Evolutionary conservation across 2,888 invertebrate genomes (phyloP).

Genomic region (Prenolepis imparis): DNA sequence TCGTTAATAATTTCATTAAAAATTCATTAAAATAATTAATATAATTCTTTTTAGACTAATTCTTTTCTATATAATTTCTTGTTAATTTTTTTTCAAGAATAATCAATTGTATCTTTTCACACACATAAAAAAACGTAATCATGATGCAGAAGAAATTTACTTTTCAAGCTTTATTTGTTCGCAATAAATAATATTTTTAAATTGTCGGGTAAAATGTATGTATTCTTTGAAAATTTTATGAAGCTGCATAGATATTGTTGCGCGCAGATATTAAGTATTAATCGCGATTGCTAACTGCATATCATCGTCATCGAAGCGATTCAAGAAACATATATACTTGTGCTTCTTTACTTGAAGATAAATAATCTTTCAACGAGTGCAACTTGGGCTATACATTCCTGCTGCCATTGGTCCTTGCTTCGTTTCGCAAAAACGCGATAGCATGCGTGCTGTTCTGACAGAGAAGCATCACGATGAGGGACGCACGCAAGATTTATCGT

Average conservation of each 20-base stretch:
- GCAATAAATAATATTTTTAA: neutral
- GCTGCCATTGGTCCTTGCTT: constrained; percentile 23
- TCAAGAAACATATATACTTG: constrained; percentile 1
- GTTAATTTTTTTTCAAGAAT: neutral
- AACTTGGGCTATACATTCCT: constrained; percentile 30
- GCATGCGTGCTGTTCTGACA: constrained; percentile 29
- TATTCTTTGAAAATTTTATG: neutral
- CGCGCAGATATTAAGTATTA: neutral
- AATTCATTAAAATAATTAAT: constrained; percentile 17
- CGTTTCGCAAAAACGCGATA: constrained; percentile 48
- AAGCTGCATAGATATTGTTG: neutral
- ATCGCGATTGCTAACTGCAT: neutral
- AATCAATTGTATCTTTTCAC: neutral
- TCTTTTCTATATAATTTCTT: neutral
- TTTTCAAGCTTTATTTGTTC: neutral
- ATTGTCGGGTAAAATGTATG: neutral
- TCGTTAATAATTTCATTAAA: constrained; percentile 39
- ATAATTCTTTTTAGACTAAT: neutral
- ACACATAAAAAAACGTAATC: neutral
- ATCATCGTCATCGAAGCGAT: neutral
- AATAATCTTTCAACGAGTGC: constrained; percentile 38
- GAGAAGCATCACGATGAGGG: constrained; percentile 56
- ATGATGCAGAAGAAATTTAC: neutral
- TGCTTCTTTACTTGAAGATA: constrained; percentile 16
- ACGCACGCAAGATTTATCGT: constrained; percentile 68